Conservation (phyloP, 2,113 vertebrate species). For the Austrofundulus limnaeus region DNA sequence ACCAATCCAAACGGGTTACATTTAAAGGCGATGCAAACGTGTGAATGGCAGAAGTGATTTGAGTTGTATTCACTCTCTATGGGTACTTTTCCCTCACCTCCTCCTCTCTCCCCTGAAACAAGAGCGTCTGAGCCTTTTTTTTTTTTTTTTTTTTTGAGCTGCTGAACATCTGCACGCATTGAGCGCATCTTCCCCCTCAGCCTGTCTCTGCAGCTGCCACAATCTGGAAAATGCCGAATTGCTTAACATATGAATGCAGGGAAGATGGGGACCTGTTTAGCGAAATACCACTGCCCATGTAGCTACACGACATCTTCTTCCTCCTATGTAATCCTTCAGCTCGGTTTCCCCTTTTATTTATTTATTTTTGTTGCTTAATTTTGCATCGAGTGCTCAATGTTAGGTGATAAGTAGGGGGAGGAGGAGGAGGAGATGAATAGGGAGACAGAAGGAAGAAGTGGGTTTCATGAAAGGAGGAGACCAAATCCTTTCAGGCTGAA, state of each 20-base stretch:
- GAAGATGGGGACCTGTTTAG: slow-evolving; percentile 51
- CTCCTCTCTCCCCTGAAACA: slow-evolving; percentile 26
- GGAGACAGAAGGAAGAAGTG: slow-evolving; percentile 28
- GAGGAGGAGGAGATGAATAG: slow-evolving; percentile 44
- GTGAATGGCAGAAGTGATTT: slow-evolving; percentile 47
- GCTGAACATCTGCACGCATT: slow-evolving; percentile 73
- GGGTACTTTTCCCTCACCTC: slow-evolving; percentile 13
- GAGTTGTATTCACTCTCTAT: slow-evolving; percentile 42
- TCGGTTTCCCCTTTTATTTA: slow-evolving; percentile 34
- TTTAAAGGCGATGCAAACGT: slow-evolving; percentile 27
- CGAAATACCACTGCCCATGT: slow-evolving; percentile 56
- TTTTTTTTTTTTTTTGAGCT: slow-evolving; percentile 60
- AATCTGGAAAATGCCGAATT: slow-evolving; percentile 40
- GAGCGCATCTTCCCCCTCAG: slow-evolving; percentile 40
- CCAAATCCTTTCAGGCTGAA: too few species aligned
- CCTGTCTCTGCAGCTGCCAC: slow-evolving; percentile 65
- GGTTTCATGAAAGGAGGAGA: slow-evolving; percentile 40
- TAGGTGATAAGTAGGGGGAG: slow-evolving; percentile 67
- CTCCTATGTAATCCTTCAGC: slow-evolving; percentile 57
- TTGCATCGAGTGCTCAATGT: slow-evolving; percentile 66
- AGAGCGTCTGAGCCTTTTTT: slow-evolving; percentile 48
- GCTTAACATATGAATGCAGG: slow-evolving; percentile 70
- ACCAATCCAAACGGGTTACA: slow-evolving; percentile 3
- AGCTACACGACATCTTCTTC: slow-evolving; percentile 40
- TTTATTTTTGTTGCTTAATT: slow-evolving; percentile 56